Percentiles rank a stretch among this genome's conserved stretches.
Conservation (phyloP, 1,140 invertebrate species). For the Melitaea cinxia region DNA sequence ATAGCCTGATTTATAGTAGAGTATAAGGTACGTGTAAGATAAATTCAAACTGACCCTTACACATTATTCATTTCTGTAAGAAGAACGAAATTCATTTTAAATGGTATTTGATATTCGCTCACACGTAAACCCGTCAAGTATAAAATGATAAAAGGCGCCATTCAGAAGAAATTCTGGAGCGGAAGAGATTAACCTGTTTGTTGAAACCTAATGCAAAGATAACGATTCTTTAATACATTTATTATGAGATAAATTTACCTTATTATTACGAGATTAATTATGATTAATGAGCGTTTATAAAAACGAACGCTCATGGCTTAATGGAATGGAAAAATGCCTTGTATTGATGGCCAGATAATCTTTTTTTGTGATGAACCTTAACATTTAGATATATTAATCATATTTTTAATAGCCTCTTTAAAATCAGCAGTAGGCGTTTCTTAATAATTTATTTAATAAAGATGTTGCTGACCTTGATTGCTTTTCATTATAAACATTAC, state of each 20-base stretch:
- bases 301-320: constrained; percentile 20
- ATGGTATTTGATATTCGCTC: constrained; percentile 24
- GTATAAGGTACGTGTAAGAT: neutral
- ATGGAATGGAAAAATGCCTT: constrained; percentile 23
- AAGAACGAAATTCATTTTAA: constrained; percentile 15
- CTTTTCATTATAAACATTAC: too few species aligned
- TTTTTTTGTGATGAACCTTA: neutral
- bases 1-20: neutral
- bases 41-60: constrained; percentile 2
- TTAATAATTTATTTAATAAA: too few species aligned
- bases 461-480: too few species aligned
- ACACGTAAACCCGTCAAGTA: constrained; percentile 26
- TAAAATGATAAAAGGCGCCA: constrained; percentile 26
- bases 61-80: constrained; percentile 6
- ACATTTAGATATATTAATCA: too few species aligned
- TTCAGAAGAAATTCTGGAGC: constrained; percentile 22
- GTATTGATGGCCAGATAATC: neutral
- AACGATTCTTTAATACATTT: constrained; percentile 22
- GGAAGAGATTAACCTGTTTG: constrained; percentile 38
- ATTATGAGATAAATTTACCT: constrained; percentile 28
- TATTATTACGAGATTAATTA: constrained; percentile 30
- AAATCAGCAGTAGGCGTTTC: too few species aligned
- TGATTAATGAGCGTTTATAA: constrained; percentile 20
- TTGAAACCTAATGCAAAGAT: constrained; percentile 30
- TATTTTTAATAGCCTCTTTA: too few species aligned